phyloP scores from a whole-genome alignment of 2,113 vertebrate species.

The Nyctibius bracteatus region DNA sequence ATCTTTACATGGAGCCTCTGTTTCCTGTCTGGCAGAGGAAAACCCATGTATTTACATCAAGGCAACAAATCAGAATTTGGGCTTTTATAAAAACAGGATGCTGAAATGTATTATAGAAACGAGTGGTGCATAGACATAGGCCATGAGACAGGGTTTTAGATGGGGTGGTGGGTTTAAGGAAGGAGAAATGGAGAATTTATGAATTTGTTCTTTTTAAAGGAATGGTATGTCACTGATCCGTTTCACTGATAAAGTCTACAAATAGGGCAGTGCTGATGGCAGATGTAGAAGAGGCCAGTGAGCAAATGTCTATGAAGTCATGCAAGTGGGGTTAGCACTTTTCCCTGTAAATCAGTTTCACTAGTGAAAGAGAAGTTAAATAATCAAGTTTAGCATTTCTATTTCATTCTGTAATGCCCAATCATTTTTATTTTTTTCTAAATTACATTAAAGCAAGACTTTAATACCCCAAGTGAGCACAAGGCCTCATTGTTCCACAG shows the following conservation, averaged over 20 bases:
- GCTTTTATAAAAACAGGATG: background rate
- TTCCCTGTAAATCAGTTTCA: background rate
- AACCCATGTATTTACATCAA: background rate
- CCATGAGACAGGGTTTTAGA: background rate
- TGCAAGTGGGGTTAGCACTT: background rate
- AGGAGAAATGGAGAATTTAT: background rate
- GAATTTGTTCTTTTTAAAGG: background rate
- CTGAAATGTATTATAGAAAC: background rate
- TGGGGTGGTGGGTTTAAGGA: background rate
- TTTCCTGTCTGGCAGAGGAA: background rate
- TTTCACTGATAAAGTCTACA: background rate
- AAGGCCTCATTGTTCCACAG: background rate
- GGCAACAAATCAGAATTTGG: background rate
- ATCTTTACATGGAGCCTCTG: background rate
- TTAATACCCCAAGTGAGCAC: background rate
- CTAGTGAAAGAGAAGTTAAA: background rate
- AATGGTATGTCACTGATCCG: background rate
- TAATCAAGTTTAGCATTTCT: background rate
- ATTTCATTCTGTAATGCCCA: background rate
- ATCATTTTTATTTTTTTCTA: background rate
- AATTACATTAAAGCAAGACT: background rate
- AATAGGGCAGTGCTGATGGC: background rate
- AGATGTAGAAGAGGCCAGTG: background rate
- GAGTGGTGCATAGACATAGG: background rate
- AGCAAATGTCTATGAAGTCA: background rate